A percentile compares a stretch with the other conserved stretches of the same genome.
These are phyloP conservation scores for Synanthedon formicaeformis DNA, from an alignment of 2,888 invertebrate genomes.

Conservation along the genomic window DNA sequence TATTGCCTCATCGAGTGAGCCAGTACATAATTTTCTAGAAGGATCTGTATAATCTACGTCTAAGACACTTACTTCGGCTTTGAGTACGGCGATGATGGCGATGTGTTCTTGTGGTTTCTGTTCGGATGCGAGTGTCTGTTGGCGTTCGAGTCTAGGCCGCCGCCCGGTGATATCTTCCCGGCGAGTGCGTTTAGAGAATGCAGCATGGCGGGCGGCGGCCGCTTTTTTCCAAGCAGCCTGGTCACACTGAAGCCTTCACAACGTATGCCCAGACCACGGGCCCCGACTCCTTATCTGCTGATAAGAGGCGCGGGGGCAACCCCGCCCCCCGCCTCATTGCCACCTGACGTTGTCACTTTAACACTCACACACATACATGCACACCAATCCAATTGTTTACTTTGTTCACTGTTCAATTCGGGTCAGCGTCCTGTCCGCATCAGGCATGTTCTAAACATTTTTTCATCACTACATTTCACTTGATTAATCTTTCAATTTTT, in stretches of 20 bases:
- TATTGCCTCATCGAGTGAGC: too few relatives aligned
- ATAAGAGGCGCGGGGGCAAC: constrained; percentile 67
- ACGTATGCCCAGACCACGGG: constrained; percentile 44
- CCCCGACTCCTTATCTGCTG: constrained; percentile 64
- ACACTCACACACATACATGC: constrained; percentile 29
- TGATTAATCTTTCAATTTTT: background rate
- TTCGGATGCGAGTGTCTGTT: constrained; percentile 72
- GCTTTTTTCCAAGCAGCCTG: constrained; percentile 51
- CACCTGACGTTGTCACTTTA: constrained; percentile 54
- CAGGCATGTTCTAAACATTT: constrained; percentile 35
- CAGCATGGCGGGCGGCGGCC: constrained; percentile 84
- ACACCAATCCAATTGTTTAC: constrained; percentile 24
- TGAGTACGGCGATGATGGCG: constrained; percentile 60
- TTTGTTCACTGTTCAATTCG: constrained; percentile 17
- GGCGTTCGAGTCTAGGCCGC: constrained; percentile 77
- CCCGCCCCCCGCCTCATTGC: constrained; percentile 65
- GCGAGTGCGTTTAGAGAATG: constrained; percentile 89
- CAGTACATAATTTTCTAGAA: too few relatives aligned
- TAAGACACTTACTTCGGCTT: constrained; percentile 62
- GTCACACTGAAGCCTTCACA: constrained; percentile 51
- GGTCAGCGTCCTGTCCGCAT: constrained; percentile 65
- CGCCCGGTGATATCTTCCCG: constrained; percentile 89
- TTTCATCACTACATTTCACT: background rate
- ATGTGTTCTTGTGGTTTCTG: constrained; percentile 58
- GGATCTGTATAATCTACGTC: too few relatives aligned